phyloP scores from a whole-genome alignment of 2,888 invertebrate species.

The Odontomyia ornata region DNA sequence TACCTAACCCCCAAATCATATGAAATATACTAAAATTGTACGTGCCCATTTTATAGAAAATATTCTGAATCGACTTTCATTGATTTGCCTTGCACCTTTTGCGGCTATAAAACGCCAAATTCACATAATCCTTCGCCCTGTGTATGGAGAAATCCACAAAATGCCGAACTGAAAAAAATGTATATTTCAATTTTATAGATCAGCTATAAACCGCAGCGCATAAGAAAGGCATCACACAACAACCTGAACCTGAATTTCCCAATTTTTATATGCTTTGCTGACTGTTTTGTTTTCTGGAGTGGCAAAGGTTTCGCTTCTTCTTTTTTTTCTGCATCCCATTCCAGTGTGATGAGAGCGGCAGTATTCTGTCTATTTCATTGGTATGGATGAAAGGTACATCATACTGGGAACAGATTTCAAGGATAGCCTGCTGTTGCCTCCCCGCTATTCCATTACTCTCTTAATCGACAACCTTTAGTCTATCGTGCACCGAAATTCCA shows the following conservation, averaged over 20 bases:
- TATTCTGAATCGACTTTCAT: conserved; percentile 28
- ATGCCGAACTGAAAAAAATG: conserved; percentile 26
- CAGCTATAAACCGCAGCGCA: conserved; percentile 49
- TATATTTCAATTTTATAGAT: conserved; percentile 49
- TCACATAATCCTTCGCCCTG: conserved; percentile 17
- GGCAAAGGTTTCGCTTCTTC: conserved; percentile 14
- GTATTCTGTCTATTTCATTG: conserved; percentile 5
- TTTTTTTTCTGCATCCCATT: too few species aligned
- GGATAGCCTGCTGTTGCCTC: conserved; percentile 8
- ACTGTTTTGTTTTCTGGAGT: conserved; percentile 6
- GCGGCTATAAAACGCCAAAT: conserved; percentile 31
- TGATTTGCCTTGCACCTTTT: conserved; percentile 31
- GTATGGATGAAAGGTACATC: conserved; percentile 25
- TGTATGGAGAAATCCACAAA: conserved; percentile 24
- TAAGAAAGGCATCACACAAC: conserved; percentile 36
- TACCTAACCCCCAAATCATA: background rate
- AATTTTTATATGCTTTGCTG: conserved; percentile 27
- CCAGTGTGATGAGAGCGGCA: background rate
- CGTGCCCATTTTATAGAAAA: conserved; percentile 34
- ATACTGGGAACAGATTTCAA: conserved; percentile 23
- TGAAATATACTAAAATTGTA: conserved; percentile 34
- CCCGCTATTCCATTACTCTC: background rate
- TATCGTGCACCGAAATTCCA: conserved; percentile 10
- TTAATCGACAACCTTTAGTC: conserved; percentile 17
- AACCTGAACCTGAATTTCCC: conserved; percentile 37